Evolutionary conservation across 2,888 invertebrate species (phyloP).

Genomic region (Choristoneura rosaceana): DNA sequence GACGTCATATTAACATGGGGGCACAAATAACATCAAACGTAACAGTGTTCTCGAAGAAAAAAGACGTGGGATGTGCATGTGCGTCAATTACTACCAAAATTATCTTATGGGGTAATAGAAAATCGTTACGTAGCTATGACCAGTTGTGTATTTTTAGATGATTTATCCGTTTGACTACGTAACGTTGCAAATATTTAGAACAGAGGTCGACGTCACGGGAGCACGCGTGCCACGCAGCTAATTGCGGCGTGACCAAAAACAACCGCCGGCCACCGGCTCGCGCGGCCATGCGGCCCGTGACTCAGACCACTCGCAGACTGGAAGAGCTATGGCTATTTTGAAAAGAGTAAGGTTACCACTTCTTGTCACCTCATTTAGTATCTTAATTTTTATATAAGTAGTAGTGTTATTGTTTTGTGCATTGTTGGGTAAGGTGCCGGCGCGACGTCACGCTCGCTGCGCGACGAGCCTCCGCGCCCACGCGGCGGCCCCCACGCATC

Average conservation of each 20-base stretch:
- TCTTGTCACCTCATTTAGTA: not conserved
- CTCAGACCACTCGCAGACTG: constrained; percentile 56
- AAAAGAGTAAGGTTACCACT: not conserved
- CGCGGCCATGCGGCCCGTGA: constrained; percentile 74
- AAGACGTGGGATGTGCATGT: constrained; percentile 29
- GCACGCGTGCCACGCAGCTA: constrained; percentile 74
- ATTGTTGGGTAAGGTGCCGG: constrained; percentile 41
- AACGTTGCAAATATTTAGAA: constrained; percentile 71
- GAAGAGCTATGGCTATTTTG: not conserved
- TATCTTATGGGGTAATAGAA: constrained; percentile 37
- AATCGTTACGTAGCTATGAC: constrained; percentile 69
- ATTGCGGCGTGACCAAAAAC: constrained; percentile 82
- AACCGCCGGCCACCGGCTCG: constrained; percentile 65
- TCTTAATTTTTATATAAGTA: not conserved
- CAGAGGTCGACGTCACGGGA: constrained; percentile 77
- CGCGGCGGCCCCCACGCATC: constrained; percentile 62
- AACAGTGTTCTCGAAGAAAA: constrained; percentile 17
- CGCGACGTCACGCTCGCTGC: constrained; percentile 54
- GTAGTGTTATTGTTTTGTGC: constrained; percentile 6
- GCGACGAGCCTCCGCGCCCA: constrained; percentile 80
- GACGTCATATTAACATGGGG: too few species aligned
- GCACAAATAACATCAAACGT: constrained; percentile 11
- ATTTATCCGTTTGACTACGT: constrained; percentile 75
- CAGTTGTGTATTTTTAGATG: constrained; percentile 74
- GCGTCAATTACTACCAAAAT: constrained; percentile 34